A percentile compares a stretch with the other conserved stretches of the same genome.
Conservation (phyloP, 1,140 invertebrate genomes). For the Lordiphosa clarofinis region DNA sequence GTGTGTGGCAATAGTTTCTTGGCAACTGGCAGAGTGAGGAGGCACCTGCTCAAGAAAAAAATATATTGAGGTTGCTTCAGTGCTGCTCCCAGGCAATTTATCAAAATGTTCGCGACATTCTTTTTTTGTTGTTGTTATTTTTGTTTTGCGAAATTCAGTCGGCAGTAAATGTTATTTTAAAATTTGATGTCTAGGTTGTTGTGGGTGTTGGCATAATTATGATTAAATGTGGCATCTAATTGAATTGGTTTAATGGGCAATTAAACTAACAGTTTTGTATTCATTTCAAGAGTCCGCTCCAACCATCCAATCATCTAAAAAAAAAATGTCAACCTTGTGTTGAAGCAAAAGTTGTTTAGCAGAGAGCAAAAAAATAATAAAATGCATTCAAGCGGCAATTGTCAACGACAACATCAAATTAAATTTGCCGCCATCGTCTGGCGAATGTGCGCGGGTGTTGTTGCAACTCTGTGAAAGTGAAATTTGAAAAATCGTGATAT, state of each 20-base stretch:
- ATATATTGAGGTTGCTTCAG: conserved; percentile 47
- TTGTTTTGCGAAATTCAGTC: conserved; percentile 56
- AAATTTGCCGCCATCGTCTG: conserved; percentile 49
- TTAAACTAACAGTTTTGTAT: conserved; percentile 44
- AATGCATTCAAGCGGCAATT: conserved; percentile 63
- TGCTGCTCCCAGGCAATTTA: conserved; percentile 42
- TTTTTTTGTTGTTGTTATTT: too few species aligned
- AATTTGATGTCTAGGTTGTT: conserved; percentile 48
- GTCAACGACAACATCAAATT: conserved; percentile 65
- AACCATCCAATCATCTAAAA: conserved; percentile 22
- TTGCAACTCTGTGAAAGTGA: conserved; percentile 56
- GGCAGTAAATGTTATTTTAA: conserved; percentile 25
- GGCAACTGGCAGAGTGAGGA: conserved; percentile 8
- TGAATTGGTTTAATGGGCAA: conserved; percentile 44
- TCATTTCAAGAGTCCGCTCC: conserved; percentile 31
- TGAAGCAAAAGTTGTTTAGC: conserved; percentile 25
- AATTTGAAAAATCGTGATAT: conserved; percentile 43
- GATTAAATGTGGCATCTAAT: conserved; percentile 55
- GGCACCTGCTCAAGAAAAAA: conserved; percentile 51
- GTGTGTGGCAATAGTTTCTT: conserved; percentile 57
- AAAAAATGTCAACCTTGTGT: conserved; percentile 48
- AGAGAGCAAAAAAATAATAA: conserved; percentile 14
- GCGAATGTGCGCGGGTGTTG: conserved; percentile 57
- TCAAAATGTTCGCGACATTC: conserved; percentile 42
- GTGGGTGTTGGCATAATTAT: conserved; percentile 35